Conservation (phyloP, 2,113 vertebrate species). For the cat (Felis catus) region DNA sequence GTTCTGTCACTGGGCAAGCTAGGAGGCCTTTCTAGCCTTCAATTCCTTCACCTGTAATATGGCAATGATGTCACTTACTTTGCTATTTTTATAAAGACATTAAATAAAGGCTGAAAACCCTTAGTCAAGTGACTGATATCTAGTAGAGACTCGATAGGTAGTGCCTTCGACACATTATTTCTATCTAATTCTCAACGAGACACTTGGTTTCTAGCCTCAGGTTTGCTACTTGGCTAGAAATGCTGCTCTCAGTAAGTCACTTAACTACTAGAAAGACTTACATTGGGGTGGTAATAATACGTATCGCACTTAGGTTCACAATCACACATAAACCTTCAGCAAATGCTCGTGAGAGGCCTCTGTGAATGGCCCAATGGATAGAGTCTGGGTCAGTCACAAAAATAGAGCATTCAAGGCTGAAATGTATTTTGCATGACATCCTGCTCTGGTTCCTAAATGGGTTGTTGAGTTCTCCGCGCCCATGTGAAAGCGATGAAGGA, state of each 20-base stretch:
- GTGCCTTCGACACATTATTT: background rate
- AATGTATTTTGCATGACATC: too few species aligned
- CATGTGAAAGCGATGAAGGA: background rate
- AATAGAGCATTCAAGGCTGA: background rate
- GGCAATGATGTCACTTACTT: background rate
- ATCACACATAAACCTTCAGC: background rate
- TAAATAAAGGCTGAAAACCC: background rate
- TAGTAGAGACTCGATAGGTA: background rate
- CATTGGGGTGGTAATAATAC: too few species aligned
- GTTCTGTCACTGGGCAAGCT: background rate
- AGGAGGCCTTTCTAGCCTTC: background rate
- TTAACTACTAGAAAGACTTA: background rate
- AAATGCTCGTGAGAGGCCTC: background rate
- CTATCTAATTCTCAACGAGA: background rate
- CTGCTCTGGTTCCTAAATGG: background rate
- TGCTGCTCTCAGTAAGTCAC: background rate
- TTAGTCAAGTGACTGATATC: background rate
- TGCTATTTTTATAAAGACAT: background rate
- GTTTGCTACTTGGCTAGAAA: background rate
- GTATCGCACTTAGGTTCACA: background rate
- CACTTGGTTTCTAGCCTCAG: background rate
- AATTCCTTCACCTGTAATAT: background rate
- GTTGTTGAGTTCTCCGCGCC: background rate
- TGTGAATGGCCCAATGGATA: rapidly evolving
- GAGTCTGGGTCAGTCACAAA: background rate